Conservation (phyloP, 1,140 invertebrate species). For the Drosophila nigromelanica region DNA sequence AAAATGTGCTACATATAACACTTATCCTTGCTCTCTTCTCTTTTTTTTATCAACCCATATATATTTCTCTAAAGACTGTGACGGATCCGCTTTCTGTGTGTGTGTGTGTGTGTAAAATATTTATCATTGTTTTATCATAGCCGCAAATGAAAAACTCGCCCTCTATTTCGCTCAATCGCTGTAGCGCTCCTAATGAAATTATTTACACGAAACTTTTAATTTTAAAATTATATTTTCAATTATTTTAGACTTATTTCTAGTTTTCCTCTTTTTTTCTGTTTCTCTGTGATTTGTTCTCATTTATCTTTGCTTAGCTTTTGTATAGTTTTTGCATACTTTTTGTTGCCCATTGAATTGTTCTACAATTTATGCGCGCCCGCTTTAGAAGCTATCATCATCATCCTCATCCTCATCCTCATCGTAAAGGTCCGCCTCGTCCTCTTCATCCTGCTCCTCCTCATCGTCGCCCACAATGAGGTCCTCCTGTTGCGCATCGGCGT, state of each 20-base stretch:
- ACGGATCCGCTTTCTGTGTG: constrained; percentile 70
- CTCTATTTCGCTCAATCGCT: background rate
- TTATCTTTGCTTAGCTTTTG: constrained; percentile 46
- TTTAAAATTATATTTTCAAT: background rate
- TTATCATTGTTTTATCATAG: constrained; percentile 32
- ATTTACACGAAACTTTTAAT: constrained; percentile 61
- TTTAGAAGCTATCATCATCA: constrained; percentile 76
- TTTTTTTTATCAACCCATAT: constrained; percentile 10
- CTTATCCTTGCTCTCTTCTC: background rate
- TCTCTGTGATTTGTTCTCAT: background rate
- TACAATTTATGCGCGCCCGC: constrained; percentile 53
- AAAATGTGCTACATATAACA: constrained; percentile 19
- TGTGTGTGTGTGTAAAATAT: constrained; percentile 17
- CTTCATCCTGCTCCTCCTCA: constrained; percentile 42
- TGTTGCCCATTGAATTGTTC: constrained; percentile 53
- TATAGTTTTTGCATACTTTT: constrained; percentile 6
- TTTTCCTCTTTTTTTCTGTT: background rate
- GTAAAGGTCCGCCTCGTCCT: constrained; percentile 31
- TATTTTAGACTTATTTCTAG: constrained; percentile 2
- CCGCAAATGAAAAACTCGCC: constrained; percentile 29
- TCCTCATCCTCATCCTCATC: background rate
- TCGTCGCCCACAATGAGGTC: constrained; percentile 54
- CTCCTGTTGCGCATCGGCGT: constrained; percentile 47
- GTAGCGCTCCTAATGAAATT: constrained; percentile 61
- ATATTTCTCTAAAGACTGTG: constrained; percentile 48